phyloP scores from a whole-genome alignment of 1,140 invertebrate species.

The Steinernema feltiae region DNA sequence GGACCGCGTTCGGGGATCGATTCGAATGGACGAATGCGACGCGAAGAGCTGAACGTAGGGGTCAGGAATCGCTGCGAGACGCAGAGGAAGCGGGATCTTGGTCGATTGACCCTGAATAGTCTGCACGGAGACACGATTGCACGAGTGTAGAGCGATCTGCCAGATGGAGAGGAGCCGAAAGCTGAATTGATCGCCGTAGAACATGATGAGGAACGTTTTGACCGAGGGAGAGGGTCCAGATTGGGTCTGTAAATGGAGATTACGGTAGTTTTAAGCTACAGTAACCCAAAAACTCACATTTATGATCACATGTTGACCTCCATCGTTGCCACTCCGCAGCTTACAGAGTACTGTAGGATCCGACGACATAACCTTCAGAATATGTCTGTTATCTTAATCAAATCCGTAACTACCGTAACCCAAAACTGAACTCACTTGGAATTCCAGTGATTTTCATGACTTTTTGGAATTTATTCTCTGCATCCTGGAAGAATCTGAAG shows the following conservation, averaged over 20 bases:
- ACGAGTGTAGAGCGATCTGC: conserved; percentile 37
- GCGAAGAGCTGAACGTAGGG: neutral
- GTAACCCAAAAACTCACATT: conserved; percentile 21
- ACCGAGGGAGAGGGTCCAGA: conserved; percentile 34
- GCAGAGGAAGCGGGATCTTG: conserved; percentile 36
- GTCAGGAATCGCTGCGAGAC: conserved; percentile 8
- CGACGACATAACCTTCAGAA: conserved; percentile 28
- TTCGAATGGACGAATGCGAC: conserved; percentile 24
- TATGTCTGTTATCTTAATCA: conserved; percentile 28
- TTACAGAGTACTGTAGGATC: conserved; percentile 41
- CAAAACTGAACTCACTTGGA: conserved; percentile 26
- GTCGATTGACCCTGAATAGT: conserved; percentile 41
- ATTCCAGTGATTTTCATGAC: conserved; percentile 24
- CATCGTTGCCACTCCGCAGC: conserved; percentile 23
- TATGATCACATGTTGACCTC: conserved; percentile 30
- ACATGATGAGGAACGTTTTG: conserved; percentile 34
- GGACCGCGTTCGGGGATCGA: conserved; percentile 16
- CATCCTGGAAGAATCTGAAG: conserved; percentile 40
- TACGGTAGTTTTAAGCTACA: too few relatives aligned
- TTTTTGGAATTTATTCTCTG: conserved; percentile 35
- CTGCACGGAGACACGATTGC: conserved; percentile 36
- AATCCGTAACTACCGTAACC: neutral
- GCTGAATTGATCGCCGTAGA: conserved; percentile 36
- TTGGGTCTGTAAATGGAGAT: too few relatives aligned
- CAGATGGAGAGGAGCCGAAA: conserved; percentile 30